Evolutionary conservation across 2,888 invertebrate genomes (phyloP).

Genomic region (Lutraria lutraria): DNA sequence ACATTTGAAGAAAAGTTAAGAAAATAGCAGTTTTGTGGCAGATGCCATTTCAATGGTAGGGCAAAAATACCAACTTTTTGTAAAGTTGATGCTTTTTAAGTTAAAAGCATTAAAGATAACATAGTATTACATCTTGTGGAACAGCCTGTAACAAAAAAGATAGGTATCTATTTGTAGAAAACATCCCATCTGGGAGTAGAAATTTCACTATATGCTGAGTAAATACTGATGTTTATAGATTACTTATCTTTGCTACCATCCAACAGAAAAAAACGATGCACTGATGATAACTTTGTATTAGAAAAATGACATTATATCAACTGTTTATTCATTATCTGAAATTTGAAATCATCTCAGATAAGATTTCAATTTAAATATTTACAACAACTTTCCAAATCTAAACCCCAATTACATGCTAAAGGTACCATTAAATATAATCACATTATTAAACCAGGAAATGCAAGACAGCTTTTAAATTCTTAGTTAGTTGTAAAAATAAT

Average conservation of each 20-base stretch:
- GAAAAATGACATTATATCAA: neutral
- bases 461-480: no score
- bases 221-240: neutral
- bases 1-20: neutral
- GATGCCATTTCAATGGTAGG: slow-evolving; percentile 9
- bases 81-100: slow-evolving; percentile 2
- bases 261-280: slow-evolving; percentile 4
- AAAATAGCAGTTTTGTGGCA: neutral
- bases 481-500: no score
- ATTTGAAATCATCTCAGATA: slow-evolving; percentile 2
- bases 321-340: slow-evolving; percentile 3
- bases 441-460: no score
- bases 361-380: neutral
- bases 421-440: no score
- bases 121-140: neutral
- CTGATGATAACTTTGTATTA: neutral
- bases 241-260: neutral
- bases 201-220: neutral
- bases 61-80: neutral
- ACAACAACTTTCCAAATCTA: neutral
- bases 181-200: neutral
- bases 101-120: neutral
- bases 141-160: neutral
- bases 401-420: no score
- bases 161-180: neutral